Percentiles rank a stretch among this genome's conserved stretches.
phyloP scores from a whole-genome alignment of 2,888 invertebrate species.

The Mamestra brassicae region DNA sequence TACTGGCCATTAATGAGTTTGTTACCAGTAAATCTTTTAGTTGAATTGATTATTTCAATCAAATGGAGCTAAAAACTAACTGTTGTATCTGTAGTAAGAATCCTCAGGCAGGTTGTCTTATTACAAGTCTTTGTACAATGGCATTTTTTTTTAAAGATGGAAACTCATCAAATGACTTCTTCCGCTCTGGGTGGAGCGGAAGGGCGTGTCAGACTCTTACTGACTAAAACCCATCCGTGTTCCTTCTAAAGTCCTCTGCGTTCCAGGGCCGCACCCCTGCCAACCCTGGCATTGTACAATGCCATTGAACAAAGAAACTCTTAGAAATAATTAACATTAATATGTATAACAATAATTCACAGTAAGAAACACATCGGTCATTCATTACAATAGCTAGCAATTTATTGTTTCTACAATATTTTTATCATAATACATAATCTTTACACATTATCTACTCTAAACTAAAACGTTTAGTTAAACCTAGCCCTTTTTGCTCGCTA shows the following conservation, averaged over 20 bases:
- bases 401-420: conserved; percentile 1
- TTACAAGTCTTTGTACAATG: conserved; percentile 1
- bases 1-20: conserved; percentile 21
- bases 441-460: neutral
- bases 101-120: neutral
- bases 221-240: too few relatives aligned
- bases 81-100: neutral
- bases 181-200: too few relatives aligned
- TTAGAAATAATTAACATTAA: conserved; percentile 5
- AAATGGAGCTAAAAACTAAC: neutral
- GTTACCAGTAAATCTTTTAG: conserved; percentile 21
- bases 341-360: conserved; percentile 9
- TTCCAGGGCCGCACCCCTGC: too few relatives aligned
- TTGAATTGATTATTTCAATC: conserved; percentile 23
- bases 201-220: too few relatives aligned
- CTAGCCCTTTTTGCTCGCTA: neutral
- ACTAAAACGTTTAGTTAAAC: neutral
- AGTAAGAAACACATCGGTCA: neutral
- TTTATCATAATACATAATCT: neutral
- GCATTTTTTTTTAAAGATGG: too few relatives aligned
- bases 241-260: too few relatives aligned
- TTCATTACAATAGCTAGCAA: neutral
- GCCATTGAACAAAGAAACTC: conserved; percentile 1
- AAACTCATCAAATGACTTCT: too few relatives aligned
- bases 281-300: neutral